These are phyloP conservation scores for Galerucella nymphaeae DNA, from an alignment of 2,888 invertebrate genomes.

Conservation along the genomic window DNA sequence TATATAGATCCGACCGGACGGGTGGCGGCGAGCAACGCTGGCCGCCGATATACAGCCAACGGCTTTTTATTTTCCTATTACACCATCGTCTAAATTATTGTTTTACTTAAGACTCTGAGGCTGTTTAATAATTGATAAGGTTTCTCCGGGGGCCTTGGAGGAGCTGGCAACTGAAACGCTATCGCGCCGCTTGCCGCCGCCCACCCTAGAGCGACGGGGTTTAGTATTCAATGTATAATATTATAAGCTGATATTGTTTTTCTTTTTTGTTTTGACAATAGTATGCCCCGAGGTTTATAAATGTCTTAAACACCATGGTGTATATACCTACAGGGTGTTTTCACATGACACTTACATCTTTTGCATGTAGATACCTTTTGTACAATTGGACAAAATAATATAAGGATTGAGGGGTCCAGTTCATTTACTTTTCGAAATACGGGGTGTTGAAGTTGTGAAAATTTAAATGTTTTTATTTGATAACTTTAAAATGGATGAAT, in stretches of 20 bases:
- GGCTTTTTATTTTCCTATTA: conserved; percentile 63
- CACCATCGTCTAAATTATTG: conserved; percentile 62
- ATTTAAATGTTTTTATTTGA: too few relatives aligned
- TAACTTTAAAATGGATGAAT: too few relatives aligned
- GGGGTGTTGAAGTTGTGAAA: too few relatives aligned
- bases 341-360: too few relatives aligned
- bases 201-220: conserved; percentile 13
- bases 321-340: too few relatives aligned
- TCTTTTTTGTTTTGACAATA: not conserved
- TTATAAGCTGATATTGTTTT: not conserved
- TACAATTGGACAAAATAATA: too few relatives aligned
- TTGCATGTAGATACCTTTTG: too few relatives aligned
- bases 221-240: conserved; percentile 12
- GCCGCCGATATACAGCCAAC: conserved; percentile 48
- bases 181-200: conserved; percentile 20
- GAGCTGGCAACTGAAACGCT: conserved; percentile 42
- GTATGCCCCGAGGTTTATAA: too few relatives aligned
- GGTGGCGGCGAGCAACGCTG: conserved; percentile 35
- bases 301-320: too few relatives aligned
- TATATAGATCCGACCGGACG: conserved; percentile 50
- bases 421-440: too few relatives aligned
- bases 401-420: too few relatives aligned
- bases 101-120: conserved; percentile 62
- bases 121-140: conserved; percentile 65
- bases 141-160: conserved; percentile 51